Evolutionary conservation across 2,888 invertebrate genomes (phyloP).

Genomic region (Helobdella robusta): DNA sequence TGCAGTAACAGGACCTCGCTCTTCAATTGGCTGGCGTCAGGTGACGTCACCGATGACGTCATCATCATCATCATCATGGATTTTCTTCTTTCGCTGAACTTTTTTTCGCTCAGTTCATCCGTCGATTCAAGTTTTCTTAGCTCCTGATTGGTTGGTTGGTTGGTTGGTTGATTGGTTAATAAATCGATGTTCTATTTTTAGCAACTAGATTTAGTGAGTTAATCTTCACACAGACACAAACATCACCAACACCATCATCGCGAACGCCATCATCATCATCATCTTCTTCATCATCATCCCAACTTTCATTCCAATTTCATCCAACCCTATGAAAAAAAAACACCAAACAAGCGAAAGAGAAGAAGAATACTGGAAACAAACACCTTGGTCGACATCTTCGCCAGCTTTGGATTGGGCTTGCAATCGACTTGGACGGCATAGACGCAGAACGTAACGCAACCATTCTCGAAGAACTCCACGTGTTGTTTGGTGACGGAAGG

Average conservation of each 20-base stretch:
- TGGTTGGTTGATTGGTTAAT: neutral
- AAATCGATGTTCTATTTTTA: no score
- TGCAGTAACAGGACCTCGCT: slow-evolving; percentile 46
- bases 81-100: slow-evolving; percentile 27
- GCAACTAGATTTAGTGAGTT: no score
- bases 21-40: slow-evolving; percentile 44
- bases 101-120: slow-evolving; percentile 34
- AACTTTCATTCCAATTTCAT: no score
- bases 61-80: slow-evolving; percentile 30
- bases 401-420: slow-evolving; percentile 41
- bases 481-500: slow-evolving; percentile 43
- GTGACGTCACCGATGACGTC: slow-evolving; percentile 27
- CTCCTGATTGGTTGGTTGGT: slow-evolving; percentile 40
- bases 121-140: slow-evolving; percentile 45
- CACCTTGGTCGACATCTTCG: slow-evolving; percentile 47
- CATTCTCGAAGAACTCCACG: slow-evolving; percentile 46
- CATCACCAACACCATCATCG: no score
- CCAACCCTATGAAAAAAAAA: no score
- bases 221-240: no score
- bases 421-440: slow-evolving; percentile 48
- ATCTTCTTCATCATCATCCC: no score
- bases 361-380: neutral
- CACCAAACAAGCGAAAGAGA: neutral
- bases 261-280: no score
- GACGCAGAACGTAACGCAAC: slow-evolving; percentile 47